Percentiles rank a stretch among this genome's conserved stretches.
Conservation (phyloP, 1,140 invertebrate genomes). For the Pseudomyrmex sp. region DNA sequence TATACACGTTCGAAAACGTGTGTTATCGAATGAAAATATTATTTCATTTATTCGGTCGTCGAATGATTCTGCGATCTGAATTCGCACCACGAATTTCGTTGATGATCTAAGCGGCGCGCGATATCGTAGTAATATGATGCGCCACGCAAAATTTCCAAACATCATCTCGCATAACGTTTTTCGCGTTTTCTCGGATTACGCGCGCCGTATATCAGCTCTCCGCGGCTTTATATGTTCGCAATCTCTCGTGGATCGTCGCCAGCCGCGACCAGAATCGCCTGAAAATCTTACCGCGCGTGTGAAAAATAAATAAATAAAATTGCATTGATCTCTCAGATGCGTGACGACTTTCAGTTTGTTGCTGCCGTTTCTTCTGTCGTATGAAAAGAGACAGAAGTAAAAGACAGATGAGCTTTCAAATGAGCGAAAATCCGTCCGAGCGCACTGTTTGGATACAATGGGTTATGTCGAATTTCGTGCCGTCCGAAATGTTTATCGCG, state of each 20-base stretch:
- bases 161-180: conserved; percentile 29
- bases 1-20: no score
- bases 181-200: conserved; percentile 9
- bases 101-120: conserved; percentile 52
- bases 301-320: conserved; percentile 45
- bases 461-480: conserved; percentile 35
- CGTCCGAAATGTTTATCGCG: conserved; percentile 62
- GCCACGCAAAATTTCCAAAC: conserved; percentile 9
- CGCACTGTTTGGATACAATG: conserved; percentile 33
- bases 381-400: background rate
- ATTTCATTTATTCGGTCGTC: no score
- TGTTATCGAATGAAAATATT: no score
- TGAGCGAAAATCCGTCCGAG: background rate
- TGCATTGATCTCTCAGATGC: background rate
- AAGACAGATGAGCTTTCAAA: background rate
- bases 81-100: conserved; percentile 17
- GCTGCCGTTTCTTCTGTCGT: background rate
- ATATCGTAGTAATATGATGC: conserved; percentile 37
- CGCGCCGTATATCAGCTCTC: background rate
- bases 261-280: background rate
- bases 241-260: conserved; percentile 29
- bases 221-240: background rate
- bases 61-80: background rate
- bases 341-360: background rate
- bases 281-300: background rate